Base-by-base conservation (phyloP, 2,113 vertebrate species). In the Corynorhinus townsendii region DNA sequence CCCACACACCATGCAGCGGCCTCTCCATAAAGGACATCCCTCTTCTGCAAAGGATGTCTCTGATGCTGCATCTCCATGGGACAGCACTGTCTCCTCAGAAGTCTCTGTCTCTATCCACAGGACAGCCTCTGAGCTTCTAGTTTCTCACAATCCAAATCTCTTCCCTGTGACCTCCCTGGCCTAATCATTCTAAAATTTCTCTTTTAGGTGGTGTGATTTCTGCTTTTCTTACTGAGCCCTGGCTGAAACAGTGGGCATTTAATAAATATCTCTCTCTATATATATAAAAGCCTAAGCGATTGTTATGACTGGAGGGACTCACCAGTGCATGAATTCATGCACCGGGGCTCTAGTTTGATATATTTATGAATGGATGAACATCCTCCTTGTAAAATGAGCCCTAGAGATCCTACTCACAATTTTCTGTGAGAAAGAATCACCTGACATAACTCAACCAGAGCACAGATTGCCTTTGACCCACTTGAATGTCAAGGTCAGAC, bases 1-100 rank as follows among this genome's bases (percentile, higher is more conserved):
- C 2, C 3, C 17, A 12, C 5, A 5, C 6, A 19, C 12, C 59
- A 79, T 40, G 28, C 28, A 54, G 17, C 28, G 12, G 19, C 19
- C 28, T 15, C 45, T 35, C 11, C 30, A 20, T 15, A 45, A 28
- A 38, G 22, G 2, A 56, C 33, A 2, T 7, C 30, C 19, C 14
- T 14, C 15, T 15, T 38, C 22, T 3, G 1, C 35, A 38, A 56
- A 11, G 40, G 0, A 12, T 38, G 47, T 71, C n/a, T 45, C 9
- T 3, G 0, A 11, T 20, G 28, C 38, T 19, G 30, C 7, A 30
- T 35, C 15, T n/a, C 72, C 28, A 10, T 4, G 22, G 0, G 24
- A 9, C 22, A 79, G 3, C 14, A n/a, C 17, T 15, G 17, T 66
- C 26, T 59, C 6, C 54, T 86, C 28, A 49, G 40, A 33, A 64